phyloP scores from a whole-genome alignment of 2,797 vertebrate genomes.

The Sebastes oblongus region DNA sequence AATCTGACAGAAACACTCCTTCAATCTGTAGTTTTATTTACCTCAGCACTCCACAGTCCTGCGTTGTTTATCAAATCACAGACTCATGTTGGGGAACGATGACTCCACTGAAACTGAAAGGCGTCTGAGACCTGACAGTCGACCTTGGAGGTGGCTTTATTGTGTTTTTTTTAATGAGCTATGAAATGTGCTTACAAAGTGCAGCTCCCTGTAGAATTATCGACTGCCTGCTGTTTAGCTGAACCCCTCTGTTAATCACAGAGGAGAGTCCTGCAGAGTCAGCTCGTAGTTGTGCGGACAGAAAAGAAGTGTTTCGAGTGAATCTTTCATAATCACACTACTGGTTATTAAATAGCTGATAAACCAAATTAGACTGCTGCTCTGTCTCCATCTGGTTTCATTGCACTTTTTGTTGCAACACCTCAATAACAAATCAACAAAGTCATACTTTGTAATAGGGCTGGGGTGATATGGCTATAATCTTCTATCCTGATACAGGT shows the following conservation, averaged over 20 bases:
- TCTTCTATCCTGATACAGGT: too few relatives aligned
- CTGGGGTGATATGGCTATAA: too few relatives aligned
- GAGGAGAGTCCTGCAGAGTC: slow-evolving; percentile 26
- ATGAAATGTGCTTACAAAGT: slow-evolving; percentile 55
- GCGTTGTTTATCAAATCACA: slow-evolving; percentile 11
- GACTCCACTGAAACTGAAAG: slow-evolving; percentile 13
- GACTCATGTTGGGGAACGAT: slow-evolving; percentile 8
- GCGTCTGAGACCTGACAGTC: neutral
- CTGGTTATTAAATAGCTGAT: neutral
- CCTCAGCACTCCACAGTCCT: neutral
- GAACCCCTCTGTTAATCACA: slow-evolving; percentile 4
- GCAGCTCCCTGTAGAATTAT: slow-evolving; percentile 18
- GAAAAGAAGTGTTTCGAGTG: neutral
- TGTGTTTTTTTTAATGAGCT: slow-evolving; percentile 44
- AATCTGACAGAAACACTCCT: slow-evolving; percentile 28
- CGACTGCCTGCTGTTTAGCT: slow-evolving; percentile 5
- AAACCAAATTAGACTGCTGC: neutral
- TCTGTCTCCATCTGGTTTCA: neutral
- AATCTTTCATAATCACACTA: neutral
- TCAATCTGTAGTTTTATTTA: slow-evolving; percentile 3
- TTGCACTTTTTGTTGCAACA: neutral
- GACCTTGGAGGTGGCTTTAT: slow-evolving; percentile 14
- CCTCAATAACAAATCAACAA: neutral
- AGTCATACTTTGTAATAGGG: neutral
- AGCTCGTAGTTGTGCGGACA: slow-evolving; percentile 10